A percentile compares a stretch with the other conserved stretches of the same genome.
phyloP scores from a whole-genome alignment of 2,888 invertebrate genomes.

The Eubasilissa splendida region DNA sequence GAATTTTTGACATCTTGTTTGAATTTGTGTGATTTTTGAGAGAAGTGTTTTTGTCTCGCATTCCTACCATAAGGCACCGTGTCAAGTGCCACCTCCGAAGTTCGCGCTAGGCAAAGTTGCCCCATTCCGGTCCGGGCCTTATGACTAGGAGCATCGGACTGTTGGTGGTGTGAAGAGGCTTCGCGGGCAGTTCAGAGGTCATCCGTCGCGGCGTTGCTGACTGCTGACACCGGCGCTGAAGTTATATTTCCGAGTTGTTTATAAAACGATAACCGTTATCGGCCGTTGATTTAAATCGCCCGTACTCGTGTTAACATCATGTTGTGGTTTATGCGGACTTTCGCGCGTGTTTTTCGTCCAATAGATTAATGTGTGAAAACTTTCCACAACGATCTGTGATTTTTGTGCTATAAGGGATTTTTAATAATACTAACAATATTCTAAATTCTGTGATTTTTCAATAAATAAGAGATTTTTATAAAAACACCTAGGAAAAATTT shows the following conservation, averaged over 20 bases:
- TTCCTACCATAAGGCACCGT: slow-evolving; percentile 47
- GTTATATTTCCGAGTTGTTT: slow-evolving; percentile 24
- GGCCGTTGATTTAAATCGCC: slow-evolving; percentile 9
- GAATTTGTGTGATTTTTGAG: neutral
- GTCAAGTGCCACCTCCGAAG: slow-evolving; percentile 55
- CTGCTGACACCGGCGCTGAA: slow-evolving; percentile 37
- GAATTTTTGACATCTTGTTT: neutral
- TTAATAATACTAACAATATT: too few relatives aligned
- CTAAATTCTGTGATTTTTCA: too few relatives aligned
- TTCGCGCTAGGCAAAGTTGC: slow-evolving; percentile 49
- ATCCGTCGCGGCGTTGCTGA: slow-evolving; percentile 35
- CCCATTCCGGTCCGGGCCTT: slow-evolving; percentile 55
- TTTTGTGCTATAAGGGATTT: too few relatives aligned
- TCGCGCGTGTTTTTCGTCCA: slow-evolving; percentile 23
- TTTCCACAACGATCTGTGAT: too few relatives aligned
- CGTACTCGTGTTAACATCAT: neutral
- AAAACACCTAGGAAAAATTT: too few relatives aligned
- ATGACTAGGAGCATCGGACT: slow-evolving; percentile 53
- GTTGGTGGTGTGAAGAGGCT: slow-evolving; percentile 34
- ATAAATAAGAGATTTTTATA: too few relatives aligned
- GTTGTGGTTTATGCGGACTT: slow-evolving; percentile 6
- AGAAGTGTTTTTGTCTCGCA: slow-evolving; percentile 10
- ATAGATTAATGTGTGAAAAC: too few relatives aligned
- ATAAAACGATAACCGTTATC: slow-evolving; percentile 20
- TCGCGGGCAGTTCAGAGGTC: slow-evolving; percentile 51